These are phyloP conservation scores for Centropristis striata DNA, from an alignment of 2,113 vertebrate genomes.

Conservation along the genomic window DNA sequence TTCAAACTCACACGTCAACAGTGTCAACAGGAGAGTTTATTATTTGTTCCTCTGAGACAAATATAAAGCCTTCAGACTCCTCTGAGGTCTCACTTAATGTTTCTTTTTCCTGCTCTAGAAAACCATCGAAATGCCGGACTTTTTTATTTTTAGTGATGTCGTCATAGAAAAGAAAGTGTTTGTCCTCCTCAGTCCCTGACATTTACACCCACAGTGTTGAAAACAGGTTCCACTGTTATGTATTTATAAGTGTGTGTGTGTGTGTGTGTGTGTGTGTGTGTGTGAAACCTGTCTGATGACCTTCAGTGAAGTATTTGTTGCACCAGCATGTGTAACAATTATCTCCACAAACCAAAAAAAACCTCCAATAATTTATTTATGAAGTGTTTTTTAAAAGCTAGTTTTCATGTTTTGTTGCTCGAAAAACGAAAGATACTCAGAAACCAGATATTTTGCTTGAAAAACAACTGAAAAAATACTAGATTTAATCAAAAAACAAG, in stretches of 20 bases:
- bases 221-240: background rate
- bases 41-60: background rate
- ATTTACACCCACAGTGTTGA: constrained; percentile 23
- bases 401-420: too few relatives aligned
- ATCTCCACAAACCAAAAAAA: background rate
- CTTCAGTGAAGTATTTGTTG: constrained; percentile 1
- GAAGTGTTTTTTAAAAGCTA: too few relatives aligned
- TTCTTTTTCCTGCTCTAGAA: background rate
- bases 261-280: background rate
- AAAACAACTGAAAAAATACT: too few relatives aligned
- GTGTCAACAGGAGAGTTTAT: background rate
- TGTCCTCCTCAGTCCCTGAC: background rate
- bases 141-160: background rate
- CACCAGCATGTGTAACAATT: background rate
- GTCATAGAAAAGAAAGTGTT: background rate
- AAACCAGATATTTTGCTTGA: too few relatives aligned
- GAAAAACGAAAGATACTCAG: too few relatives aligned
- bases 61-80: background rate
- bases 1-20: too few relatives aligned
- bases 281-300: constrained; percentile 11
- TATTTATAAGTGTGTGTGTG: constrained; percentile 44
- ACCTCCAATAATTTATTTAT: background rate
- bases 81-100: too few relatives aligned
- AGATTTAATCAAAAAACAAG: too few relatives aligned
- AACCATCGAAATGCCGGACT: background rate